A percentile compares a stretch with the other conserved stretches of the same genome.
These are phyloP conservation scores for Actias luna DNA, from an alignment of 2,888 invertebrate genomes.

Conservation along the genomic window DNA sequence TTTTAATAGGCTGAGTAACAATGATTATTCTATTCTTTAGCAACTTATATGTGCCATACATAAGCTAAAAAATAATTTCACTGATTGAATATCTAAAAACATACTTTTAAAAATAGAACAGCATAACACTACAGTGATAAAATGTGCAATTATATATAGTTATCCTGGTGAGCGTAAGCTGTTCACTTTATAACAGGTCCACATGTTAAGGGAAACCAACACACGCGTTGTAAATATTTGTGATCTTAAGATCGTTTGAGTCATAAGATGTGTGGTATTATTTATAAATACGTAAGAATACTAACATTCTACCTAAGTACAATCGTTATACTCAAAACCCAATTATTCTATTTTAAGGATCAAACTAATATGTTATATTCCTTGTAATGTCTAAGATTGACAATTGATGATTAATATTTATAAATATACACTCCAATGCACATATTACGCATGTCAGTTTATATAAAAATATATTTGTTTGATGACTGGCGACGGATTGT, in stretches of 20 bases:
- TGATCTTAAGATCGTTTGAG: conserved; percentile 34
- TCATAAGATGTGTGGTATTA: conserved; percentile 7
- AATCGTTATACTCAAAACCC: neutral
- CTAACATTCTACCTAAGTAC: neutral
- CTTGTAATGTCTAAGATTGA: too few relatives aligned
- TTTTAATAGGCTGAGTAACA: too few relatives aligned
- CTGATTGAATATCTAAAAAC: neutral
- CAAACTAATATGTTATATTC: neutral
- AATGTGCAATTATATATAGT: conserved; percentile 6
- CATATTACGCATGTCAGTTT: too few relatives aligned
- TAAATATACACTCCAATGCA: too few relatives aligned
- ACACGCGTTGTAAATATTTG: conserved; percentile 29
- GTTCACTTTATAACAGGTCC: conserved; percentile 34
- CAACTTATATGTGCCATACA: too few relatives aligned
- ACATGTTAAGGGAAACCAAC: conserved; percentile 29
- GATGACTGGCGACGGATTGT: too few relatives aligned
- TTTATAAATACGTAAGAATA: neutral
- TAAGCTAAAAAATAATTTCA: too few relatives aligned
- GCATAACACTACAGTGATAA: neutral
- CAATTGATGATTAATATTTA: too few relatives aligned
- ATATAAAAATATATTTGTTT: too few relatives aligned
- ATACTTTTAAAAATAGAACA: neutral
- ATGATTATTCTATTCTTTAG: too few relatives aligned
- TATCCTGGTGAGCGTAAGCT: conserved; percentile 27
- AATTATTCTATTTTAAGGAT: too few relatives aligned